These are phyloP conservation scores for Trimorus sp. DNA, from an alignment of 2,888 invertebrate species.

Conservation along the genomic window DNA sequence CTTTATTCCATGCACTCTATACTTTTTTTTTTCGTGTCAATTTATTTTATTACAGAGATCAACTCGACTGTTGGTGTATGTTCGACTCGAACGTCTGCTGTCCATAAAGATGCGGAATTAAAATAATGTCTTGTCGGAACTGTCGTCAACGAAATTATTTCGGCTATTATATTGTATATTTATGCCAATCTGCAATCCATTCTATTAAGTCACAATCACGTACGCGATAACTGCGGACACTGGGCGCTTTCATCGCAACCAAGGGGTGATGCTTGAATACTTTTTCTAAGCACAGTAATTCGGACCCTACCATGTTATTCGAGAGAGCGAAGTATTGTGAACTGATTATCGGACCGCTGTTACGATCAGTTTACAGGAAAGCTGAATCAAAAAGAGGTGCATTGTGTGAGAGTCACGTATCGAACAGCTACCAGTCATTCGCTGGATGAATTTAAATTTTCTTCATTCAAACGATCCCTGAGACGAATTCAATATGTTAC, in stretches of 20 bases:
- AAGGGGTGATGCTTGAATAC: slow-evolving; percentile 68
- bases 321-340: slow-evolving; percentile 55
- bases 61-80: neutral
- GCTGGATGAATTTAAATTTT: slow-evolving; percentile 43
- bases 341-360: slow-evolving; percentile 64
- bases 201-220: slow-evolving; percentile 74
- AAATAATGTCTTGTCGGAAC: slow-evolving; percentile 11
- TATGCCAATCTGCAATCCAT: slow-evolving; percentile 71
- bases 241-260: slow-evolving; percentile 54
- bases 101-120: slow-evolving; percentile 13
- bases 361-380: slow-evolving; percentile 62
- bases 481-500: slow-evolving; percentile 23
- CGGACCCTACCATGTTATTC: slow-evolving; percentile 69
- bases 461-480: slow-evolving; percentile 49
- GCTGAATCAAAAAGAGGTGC: slow-evolving; percentile 52
- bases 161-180: slow-evolving; percentile 51
- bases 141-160: slow-evolving; percentile 48
- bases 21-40: neutral
- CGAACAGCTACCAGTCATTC: slow-evolving; percentile 64
- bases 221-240: slow-evolving; percentile 71
- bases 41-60: slow-evolving; percentile 9
- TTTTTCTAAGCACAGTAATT: slow-evolving; percentile 70
- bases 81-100: neutral
- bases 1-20: too few species aligned
- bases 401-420: slow-evolving; percentile 60